Evolutionary conservation across 2,797 vertebrate species (phyloP).

Genomic region (Atherinosoma microstoma): DNA sequence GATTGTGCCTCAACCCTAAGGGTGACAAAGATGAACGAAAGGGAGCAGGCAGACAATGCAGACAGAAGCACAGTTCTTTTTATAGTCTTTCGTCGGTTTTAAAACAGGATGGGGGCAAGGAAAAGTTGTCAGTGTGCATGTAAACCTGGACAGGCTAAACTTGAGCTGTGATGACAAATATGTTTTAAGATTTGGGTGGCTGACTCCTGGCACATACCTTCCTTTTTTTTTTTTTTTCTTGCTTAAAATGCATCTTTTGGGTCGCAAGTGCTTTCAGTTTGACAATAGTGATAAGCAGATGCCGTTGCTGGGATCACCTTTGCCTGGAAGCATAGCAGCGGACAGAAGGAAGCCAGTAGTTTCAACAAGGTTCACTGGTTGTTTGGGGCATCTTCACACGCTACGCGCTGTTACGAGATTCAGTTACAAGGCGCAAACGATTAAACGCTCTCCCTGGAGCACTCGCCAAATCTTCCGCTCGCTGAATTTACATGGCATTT

Average conservation of each 20-base stretch:
- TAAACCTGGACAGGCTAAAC: slow-evolving; percentile 3
- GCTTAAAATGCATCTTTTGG: neutral
- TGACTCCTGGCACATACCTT: neutral
- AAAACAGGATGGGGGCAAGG: slow-evolving; percentile 6
- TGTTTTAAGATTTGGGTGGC: no score
- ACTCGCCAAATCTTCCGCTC: slow-evolving; percentile 66
- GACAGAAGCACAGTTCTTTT: slow-evolving; percentile 10
- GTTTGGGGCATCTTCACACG: slow-evolving; percentile 45
- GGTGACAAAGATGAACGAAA: slow-evolving; percentile 69
- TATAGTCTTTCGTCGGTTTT: slow-evolving; percentile 24
- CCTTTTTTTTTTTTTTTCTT: neutral
- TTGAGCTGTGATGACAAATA: neutral
- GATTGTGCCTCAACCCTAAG: slow-evolving; percentile 71
- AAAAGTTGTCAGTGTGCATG: neutral
- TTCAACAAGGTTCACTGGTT: slow-evolving; percentile 48
- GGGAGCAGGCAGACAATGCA: slow-evolving; percentile 60
- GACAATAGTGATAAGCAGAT: slow-evolving; percentile 25
- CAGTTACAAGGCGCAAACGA: slow-evolving; percentile 57
- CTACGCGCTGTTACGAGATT: slow-evolving; percentile 54
- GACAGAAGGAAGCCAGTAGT: slow-evolving; percentile 41
- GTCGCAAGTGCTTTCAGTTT: neutral
- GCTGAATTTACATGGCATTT: slow-evolving; percentile 75
- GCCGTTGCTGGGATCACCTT: slow-evolving; percentile 18
- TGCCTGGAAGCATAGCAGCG: slow-evolving; percentile 22
- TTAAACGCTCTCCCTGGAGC: slow-evolving; percentile 64